These are phyloP conservation scores for Menidia beryllina DNA, from an alignment of 2,113 vertebrate genomes.

Conservation along the genomic window DNA sequence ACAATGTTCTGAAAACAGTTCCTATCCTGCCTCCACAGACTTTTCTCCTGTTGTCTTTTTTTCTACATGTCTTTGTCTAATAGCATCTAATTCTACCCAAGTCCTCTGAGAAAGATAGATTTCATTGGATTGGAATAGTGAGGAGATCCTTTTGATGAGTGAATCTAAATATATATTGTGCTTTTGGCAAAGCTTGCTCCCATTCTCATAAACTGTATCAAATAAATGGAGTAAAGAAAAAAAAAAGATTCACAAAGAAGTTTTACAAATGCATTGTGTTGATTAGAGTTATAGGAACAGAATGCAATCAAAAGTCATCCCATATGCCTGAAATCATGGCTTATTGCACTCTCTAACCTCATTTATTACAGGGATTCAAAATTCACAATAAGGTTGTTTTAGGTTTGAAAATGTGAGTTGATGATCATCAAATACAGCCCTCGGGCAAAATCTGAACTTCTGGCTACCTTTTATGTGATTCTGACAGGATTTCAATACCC, in stretches of 20 bases:
- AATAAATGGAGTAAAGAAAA: slow-evolving; percentile 26
- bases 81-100: too few relatives aligned
- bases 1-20: slow-evolving; percentile 12
- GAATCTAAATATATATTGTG: background rate
- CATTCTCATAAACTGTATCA: slow-evolving; percentile 10
- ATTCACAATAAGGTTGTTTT: background rate
- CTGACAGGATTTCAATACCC: slow-evolving; percentile 1
- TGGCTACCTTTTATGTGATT: background rate
- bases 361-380: slow-evolving; percentile 13
- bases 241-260: background rate
- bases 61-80: too few relatives aligned
- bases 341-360: background rate
- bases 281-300: background rate
- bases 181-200: background rate
- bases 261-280: background rate
- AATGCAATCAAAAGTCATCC: background rate
- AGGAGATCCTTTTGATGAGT: too few relatives aligned
- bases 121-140: slow-evolving; percentile 4
- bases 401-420: slow-evolving; percentile 2
- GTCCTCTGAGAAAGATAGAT: background rate
- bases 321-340: background rate
- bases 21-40: background rate
- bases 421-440: slow-evolving; percentile 8
- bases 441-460: slow-evolving; percentile 4
- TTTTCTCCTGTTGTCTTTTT: background rate